These are phyloP conservation scores for Caenorhabditis uteleia DNA, from an alignment of 2,888 invertebrate genomes.

Conservation along the genomic window DNA sequence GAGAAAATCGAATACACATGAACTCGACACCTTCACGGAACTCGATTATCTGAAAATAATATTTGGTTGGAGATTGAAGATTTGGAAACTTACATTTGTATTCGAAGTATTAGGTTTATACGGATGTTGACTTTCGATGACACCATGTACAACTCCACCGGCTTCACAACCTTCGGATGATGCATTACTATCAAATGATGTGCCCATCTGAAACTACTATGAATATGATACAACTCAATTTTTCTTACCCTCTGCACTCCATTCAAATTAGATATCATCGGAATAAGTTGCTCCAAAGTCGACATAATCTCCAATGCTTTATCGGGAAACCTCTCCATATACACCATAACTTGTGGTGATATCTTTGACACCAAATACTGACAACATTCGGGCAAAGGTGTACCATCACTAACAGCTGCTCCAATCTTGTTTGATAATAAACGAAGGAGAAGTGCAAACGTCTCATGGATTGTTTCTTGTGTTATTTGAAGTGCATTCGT, in stretches of 20 bases:
- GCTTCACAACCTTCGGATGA: too few species aligned
- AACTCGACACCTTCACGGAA: slow-evolving; percentile 89
- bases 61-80: neutral
- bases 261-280: slow-evolving; percentile 55
- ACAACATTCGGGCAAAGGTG: slow-evolving; percentile 15
- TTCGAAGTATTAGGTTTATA: slow-evolving; percentile 79
- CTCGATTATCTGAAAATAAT: slow-evolving; percentile 74
- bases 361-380: slow-evolving; percentile 44
- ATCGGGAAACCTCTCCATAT: slow-evolving; percentile 59
- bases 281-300: slow-evolving; percentile 63
- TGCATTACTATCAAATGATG: neutral
- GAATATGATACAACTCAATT: too few species aligned
- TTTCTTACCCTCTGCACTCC: slow-evolving; percentile 33
- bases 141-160: too few species aligned
- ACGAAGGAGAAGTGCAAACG: slow-evolving; percentile 52
- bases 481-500: slow-evolving; percentile 12
- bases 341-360: slow-evolving; percentile 58
- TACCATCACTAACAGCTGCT: slow-evolving; percentile 34
- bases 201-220: too few species aligned
- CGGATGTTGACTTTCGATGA: slow-evolving; percentile 89
- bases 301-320: slow-evolving; percentile 59
- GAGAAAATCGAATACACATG: slow-evolving; percentile 90
- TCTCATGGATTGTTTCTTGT: slow-evolving; percentile 28
- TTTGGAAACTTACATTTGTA: slow-evolving; percentile 28
- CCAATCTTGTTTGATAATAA: slow-evolving; percentile 55